Percentiles rank a stretch among this genome's conserved stretches.
Conservation (phyloP, 2,797 vertebrate genomes). For the Amphiprion clarkii region DNA sequence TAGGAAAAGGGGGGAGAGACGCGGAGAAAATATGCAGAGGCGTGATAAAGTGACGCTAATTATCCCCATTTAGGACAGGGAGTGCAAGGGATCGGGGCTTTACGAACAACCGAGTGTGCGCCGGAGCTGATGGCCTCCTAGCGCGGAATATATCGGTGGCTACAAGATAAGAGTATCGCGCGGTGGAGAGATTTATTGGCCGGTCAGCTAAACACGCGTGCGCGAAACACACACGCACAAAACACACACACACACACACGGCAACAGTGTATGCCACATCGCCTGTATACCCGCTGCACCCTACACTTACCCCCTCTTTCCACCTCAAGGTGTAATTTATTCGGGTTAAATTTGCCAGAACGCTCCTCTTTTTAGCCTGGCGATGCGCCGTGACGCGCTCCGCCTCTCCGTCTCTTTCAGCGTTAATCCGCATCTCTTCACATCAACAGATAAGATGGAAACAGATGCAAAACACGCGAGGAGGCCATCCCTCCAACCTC, state of each 20-base stretch:
- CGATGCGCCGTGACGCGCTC: conserved; percentile 91
- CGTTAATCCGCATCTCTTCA: conserved; percentile 93
- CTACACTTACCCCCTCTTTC: conserved; percentile 68
- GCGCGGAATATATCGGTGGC: conserved; percentile 91
- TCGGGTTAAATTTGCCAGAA: conserved; percentile 94
- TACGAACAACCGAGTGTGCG: conserved; percentile 92
- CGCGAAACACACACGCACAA: neutral
- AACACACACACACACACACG: neutral
- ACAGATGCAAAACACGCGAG: conserved; percentile 85
- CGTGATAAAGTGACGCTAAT: conserved; percentile 99
- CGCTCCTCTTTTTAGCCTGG: conserved; percentile 91
- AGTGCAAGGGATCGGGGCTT: conserved; percentile 99
- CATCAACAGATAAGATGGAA: conserved; percentile 92
- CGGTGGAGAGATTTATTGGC: conserved; percentile 94
- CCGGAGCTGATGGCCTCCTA: conserved; percentile 91
- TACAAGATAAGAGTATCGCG: conserved; percentile 93
- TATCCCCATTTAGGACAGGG: conserved; percentile 99
- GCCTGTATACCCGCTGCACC: conserved; percentile 40
- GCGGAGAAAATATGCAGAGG: conserved; percentile 97
- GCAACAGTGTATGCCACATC: conserved; percentile 10
- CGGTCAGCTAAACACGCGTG: conserved; percentile 86
- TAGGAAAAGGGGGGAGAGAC: conserved; percentile 69
- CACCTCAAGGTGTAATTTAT: conserved; percentile 93
- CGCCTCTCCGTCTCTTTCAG: conserved; percentile 90
- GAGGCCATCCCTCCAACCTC: conserved; percentile 76